phyloP scores from a whole-genome alignment of 2,113 vertebrate genomes.

The Sceloporus undulatus region DNA sequence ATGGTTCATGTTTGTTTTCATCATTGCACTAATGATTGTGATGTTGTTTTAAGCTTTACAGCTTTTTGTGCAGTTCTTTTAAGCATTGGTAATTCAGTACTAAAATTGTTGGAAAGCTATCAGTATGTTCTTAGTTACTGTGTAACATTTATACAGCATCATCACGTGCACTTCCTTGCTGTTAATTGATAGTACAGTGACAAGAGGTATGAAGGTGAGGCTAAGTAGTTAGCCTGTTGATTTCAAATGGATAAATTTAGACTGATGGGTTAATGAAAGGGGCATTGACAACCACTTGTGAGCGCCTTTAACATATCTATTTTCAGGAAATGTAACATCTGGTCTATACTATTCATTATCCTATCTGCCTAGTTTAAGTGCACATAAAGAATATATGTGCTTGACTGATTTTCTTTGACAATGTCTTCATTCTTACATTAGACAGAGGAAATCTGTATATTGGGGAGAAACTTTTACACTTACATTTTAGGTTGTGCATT shows the following conservation, averaged over 20 bases:
- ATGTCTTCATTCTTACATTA: slow-evolving; percentile 84
- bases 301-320: slow-evolving; percentile 85
- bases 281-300: slow-evolving; percentile 80
- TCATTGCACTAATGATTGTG: neutral
- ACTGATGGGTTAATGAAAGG: slow-evolving; percentile 86
- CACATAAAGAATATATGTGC: slow-evolving; percentile 71
- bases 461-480: slow-evolving; percentile 64
- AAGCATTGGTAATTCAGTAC: neutral
- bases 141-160: fast-evolving
- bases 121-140: neutral
- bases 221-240: slow-evolving; percentile 78
- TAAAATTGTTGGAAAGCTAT: neutral
- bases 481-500: slow-evolving; percentile 70
- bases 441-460: slow-evolving; percentile 69
- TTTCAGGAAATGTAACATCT: slow-evolving; percentile 92
- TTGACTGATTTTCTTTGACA: slow-evolving; percentile 79
- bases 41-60: neutral
- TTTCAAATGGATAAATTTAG: slow-evolving; percentile 64
- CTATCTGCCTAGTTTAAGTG: slow-evolving; percentile 74
- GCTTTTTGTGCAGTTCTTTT: neutral
- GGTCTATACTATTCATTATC: slow-evolving; percentile 79
- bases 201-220: slow-evolving; percentile 58
- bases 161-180: slow-evolving; percentile 10
- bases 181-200: neutral
- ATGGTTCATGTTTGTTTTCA: neutral